These are phyloP conservation scores for Agraylea sexmaculata DNA, from an alignment of 1,140 invertebrate species.

Conservation along the genomic window DNA sequence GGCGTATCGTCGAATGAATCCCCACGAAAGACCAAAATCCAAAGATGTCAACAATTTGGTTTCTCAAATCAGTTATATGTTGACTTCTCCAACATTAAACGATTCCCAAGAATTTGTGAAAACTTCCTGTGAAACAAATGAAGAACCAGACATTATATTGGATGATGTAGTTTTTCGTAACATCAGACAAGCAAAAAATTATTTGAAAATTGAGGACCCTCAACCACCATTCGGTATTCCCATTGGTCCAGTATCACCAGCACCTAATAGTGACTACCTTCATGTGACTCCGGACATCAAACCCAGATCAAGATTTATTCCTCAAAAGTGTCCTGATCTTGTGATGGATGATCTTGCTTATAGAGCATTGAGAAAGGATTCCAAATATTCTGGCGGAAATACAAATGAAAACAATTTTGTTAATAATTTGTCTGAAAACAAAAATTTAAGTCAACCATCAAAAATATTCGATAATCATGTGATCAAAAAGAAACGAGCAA, in stretches of 20 bases:
- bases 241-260: slow-evolving; percentile 61
- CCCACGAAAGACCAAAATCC: slow-evolving; percentile 39
- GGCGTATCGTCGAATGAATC: slow-evolving; percentile 60
- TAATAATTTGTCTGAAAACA: slow-evolving; percentile 31
- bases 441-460: slow-evolving; percentile 34
- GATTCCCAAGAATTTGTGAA: slow-evolving; percentile 30
- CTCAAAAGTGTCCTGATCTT: slow-evolving; percentile 62
- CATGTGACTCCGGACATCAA: slow-evolving; percentile 56
- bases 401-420: slow-evolving; percentile 31
- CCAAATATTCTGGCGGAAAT: slow-evolving; percentile 31
- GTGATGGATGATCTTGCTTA: slow-evolving; percentile 80
- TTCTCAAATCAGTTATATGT: slow-evolving; percentile 58
- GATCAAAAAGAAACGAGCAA: slow-evolving; percentile 59
- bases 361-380: slow-evolving; percentile 69
- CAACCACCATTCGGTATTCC: slow-evolving; percentile 86
- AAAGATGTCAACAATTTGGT: slow-evolving; percentile 43
- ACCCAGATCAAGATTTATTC: slow-evolving; percentile 47
- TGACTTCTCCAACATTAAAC: slow-evolving; percentile 54
- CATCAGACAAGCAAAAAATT: slow-evolving; percentile 62
- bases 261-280: slow-evolving; percentile 70
- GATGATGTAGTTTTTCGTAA: slow-evolving; percentile 78
- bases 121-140: slow-evolving; percentile 32
- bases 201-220: slow-evolving; percentile 57
- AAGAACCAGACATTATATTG: slow-evolving; percentile 65
- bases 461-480: slow-evolving; percentile 25